Percentiles rank a stretch among this genome's conserved stretches.
phyloP scores from a whole-genome alignment of 2,113 vertebrate species.

The Tragelaphus scriptus region DNA sequence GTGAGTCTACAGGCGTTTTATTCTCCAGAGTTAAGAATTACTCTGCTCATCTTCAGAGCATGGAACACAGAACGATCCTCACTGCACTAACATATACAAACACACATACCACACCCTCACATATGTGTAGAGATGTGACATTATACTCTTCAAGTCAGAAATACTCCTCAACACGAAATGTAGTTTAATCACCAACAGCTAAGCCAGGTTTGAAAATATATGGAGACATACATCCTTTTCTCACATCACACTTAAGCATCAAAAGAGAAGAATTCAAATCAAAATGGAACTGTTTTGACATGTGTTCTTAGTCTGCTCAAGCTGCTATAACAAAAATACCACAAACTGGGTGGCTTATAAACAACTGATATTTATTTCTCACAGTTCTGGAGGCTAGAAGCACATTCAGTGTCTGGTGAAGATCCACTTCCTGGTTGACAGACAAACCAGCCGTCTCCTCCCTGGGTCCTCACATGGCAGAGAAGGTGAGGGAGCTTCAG shows the following conservation, averaged over 20 bases:
- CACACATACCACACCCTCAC: not conserved
- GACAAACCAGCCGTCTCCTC: not conserved
- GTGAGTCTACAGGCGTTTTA: not conserved
- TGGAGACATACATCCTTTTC: conserved; percentile 35
- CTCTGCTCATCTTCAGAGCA: not conserved
- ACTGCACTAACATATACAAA: not conserved
- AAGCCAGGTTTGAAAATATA: conserved; percentile 43
- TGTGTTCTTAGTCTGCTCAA: not conserved
- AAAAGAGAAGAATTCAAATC: conserved; percentile 22
- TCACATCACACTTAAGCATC: conserved; percentile 12
- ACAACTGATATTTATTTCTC: not conserved
- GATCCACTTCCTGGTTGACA: not conserved
- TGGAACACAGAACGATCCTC: not conserved
- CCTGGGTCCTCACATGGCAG: not conserved
- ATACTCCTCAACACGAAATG: not conserved
- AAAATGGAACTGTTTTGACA: conserved; percentile 41
- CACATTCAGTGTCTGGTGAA: not conserved
- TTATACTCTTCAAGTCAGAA: conserved; percentile 24
- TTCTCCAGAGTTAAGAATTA: not conserved
- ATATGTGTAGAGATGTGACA: not conserved
- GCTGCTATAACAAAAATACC: not conserved
- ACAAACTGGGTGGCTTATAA: not conserved
- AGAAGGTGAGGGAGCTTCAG: not conserved
- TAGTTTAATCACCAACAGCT: conserved; percentile 30
- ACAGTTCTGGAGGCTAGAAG: not conserved